phyloP scores from a whole-genome alignment of 1,140 invertebrate genomes.

The Drosophila mayri region DNA sequence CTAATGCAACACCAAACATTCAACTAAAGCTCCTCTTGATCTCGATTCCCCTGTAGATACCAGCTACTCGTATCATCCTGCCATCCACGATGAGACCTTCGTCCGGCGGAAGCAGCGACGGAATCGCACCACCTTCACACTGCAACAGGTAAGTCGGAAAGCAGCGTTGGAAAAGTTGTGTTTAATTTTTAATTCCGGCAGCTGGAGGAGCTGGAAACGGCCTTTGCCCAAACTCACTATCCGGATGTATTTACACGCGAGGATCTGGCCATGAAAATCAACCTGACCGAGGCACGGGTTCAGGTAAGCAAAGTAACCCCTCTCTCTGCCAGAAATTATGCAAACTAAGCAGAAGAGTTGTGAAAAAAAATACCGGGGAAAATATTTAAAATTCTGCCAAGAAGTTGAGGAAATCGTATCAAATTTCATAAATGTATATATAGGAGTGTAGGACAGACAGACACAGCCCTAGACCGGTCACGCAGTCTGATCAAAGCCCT shows the following conservation, averaged over 20 bases:
- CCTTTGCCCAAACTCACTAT: slow-evolving; percentile 98
- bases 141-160: slow-evolving; percentile 92
- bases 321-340: slow-evolving; percentile 52
- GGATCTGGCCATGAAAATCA: slow-evolving; percentile 99
- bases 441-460: slow-evolving; percentile 21
- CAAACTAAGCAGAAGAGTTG: slow-evolving; percentile 41
- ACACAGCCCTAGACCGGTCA: slow-evolving; percentile 64
- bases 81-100: slow-evolving; percentile 98
- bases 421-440: slow-evolving; percentile 73
- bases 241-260: slow-evolving; percentile 99
- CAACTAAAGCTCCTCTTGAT: slow-evolving; percentile 20
- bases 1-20: slow-evolving; percentile 67
- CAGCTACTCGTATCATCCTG: slow-evolving; percentile 95
- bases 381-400: slow-evolving; percentile 26
- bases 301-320: slow-evolving; percentile 89
- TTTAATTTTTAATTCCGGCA: slow-evolving; percentile 68
- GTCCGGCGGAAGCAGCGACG: slow-evolving; percentile 97
- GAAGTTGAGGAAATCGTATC: slow-evolving; percentile 70
- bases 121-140: slow-evolving; percentile 98
- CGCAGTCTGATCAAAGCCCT: slow-evolving; percentile 71
- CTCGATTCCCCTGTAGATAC: slow-evolving; percentile 88
- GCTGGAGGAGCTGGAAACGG: slow-evolving; percentile 98
- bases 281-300: slow-evolving; percentile 98
- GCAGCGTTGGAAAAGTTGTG: not conserved
- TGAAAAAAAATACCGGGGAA: slow-evolving; percentile 5